Percentiles rank a stretch among this genome's conserved stretches.
Conservation (phyloP, 2,113 vertebrate species). For the Petromus typicus region DNA sequence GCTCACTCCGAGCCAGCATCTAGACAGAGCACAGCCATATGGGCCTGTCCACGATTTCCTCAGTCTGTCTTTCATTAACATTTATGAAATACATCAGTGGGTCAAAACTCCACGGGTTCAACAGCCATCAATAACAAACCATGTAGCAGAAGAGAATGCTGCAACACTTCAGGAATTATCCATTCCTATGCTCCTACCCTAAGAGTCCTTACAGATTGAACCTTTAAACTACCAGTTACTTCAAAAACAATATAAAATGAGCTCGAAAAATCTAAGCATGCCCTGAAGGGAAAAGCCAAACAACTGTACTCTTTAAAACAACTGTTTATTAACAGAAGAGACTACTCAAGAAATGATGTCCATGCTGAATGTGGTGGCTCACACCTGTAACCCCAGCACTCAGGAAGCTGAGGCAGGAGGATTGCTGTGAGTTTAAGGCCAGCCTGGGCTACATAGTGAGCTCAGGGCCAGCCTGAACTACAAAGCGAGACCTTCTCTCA, state of each 20-base stretch:
- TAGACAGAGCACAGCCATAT: conserved; percentile 23
- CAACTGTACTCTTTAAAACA: conserved; percentile 17
- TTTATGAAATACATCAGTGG: conserved; percentile 64
- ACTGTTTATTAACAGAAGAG: conserved; percentile 33
- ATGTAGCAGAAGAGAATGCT: background rate
- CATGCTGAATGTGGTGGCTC: no score
- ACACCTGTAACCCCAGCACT: no score
- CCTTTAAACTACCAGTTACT: conserved; percentile 41
- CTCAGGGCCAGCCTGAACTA: no score
- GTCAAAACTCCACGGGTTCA: conserved; percentile 59
- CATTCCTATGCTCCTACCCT: background rate
- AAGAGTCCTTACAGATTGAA: background rate
- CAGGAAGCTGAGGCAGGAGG: no score
- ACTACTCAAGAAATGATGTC: background rate
- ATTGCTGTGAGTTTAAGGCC: no score
- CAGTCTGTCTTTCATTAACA: conserved; percentile 77
- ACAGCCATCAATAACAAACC: conserved; percentile 54
- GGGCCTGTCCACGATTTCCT: conserved; percentile 42
- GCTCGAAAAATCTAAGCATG: conserved; percentile 19
- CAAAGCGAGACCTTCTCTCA: no score
- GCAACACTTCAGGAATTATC: conserved; percentile 15
- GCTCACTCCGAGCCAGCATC: conserved; percentile 59
- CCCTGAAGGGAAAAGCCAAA: conserved; percentile 28
- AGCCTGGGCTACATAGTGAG: no score
- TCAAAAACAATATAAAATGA: conserved; percentile 43